Evolutionary conservation across 2,113 vertebrate species (phyloP).

Genomic region (Sander vitreus): DNA sequence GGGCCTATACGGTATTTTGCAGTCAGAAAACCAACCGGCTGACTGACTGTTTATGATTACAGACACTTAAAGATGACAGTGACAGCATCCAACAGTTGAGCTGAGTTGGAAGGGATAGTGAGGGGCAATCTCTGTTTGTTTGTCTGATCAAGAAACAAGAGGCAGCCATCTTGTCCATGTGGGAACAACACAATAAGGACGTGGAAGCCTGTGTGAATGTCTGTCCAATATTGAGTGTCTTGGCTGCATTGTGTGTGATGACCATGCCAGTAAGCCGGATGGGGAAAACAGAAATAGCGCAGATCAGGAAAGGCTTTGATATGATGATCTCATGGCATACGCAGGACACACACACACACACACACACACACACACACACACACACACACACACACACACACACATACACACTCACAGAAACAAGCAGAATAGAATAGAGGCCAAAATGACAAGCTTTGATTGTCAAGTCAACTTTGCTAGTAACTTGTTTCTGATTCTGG

Average conservation of each 20-base stretch:
- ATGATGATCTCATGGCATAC: conserved; percentile 39
- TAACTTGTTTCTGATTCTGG: not conserved
- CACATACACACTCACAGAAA: not conserved
- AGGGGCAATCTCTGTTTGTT: conserved; percentile 36
- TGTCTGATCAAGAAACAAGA: conserved; percentile 26
- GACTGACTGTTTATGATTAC: conserved; percentile 2
- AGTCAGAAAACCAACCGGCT: not conserved
- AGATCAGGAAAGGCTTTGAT: conserved; percentile 53
- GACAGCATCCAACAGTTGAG: conserved; percentile 19
- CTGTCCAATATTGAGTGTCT: conserved; percentile 36
- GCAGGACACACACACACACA: not conserved
- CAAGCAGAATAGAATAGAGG: not conserved
- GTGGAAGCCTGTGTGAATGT: conserved; percentile 6
- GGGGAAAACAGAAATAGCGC: conserved; percentile 53
- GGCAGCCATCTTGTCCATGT: conserved; percentile 34
- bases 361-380: conserved; percentile 1
- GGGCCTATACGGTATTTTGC: not conserved
- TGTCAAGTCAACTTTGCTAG: not conserved
- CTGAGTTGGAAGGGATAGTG: conserved; percentile 4
- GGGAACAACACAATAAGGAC: conserved; percentile 37
- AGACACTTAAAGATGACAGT: conserved; percentile 2
- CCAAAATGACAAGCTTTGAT: not conserved
- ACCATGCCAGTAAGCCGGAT: conserved; percentile 48
- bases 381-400: not conserved
- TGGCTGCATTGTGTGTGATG: conserved; percentile 30